Conservation (phyloP, 1,140 invertebrate genomes). For the Micrasema minimum region DNA sequence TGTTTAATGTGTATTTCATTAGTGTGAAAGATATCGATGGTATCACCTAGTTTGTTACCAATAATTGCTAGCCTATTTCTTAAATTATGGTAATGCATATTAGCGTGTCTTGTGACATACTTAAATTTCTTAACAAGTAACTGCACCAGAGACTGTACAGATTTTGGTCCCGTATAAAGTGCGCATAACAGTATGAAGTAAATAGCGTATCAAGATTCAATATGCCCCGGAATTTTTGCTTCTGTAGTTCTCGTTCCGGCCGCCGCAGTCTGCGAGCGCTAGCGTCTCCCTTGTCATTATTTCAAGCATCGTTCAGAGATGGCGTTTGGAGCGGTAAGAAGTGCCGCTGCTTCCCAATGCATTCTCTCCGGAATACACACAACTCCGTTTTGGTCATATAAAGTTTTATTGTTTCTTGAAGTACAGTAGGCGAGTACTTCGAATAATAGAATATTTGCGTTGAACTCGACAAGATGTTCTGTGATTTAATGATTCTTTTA, state of each 20-base stretch:
- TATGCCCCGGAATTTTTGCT: slow-evolving; percentile 15
- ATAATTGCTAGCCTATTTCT: no score
- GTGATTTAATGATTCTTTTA: no score
- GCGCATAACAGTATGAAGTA: no score
- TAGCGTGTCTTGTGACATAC: no score
- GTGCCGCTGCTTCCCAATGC: neutral
- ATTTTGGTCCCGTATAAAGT: no score
- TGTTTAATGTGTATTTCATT: no score
- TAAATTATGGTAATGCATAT: no score
- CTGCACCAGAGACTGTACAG: no score
- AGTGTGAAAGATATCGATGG: no score
- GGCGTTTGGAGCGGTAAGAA: slow-evolving; percentile 27
- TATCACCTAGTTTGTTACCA: no score
- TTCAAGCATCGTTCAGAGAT: slow-evolving; percentile 37
- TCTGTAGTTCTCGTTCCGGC: slow-evolving; percentile 12
- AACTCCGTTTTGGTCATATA: neutral
- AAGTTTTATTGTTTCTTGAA: slow-evolving; percentile 8
- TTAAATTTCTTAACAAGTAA: no score
- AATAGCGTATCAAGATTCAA: slow-evolving; percentile 11
- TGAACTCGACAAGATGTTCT: neutral
- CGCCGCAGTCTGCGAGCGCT: slow-evolving; percentile 30
- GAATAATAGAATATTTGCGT: slow-evolving; percentile 5
- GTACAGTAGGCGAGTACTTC: neutral
- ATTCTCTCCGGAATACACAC: slow-evolving; percentile 19
- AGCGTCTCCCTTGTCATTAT: slow-evolving; percentile 40